Evolutionary conservation across 2,797 vertebrate species (phyloP).

Genomic region (Sus cebifrons): DNA sequence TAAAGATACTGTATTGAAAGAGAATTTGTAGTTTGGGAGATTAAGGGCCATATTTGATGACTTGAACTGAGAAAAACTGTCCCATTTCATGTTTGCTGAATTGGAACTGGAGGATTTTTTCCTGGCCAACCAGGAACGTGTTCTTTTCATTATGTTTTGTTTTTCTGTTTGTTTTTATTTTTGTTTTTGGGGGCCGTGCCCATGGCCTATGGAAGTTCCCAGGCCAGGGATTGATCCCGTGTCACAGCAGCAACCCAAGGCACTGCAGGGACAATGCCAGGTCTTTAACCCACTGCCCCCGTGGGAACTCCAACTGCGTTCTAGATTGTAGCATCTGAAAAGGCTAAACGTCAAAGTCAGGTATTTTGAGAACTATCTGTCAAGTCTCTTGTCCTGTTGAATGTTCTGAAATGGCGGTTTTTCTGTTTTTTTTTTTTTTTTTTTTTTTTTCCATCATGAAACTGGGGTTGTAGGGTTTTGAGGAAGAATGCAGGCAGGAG

Average conservation of each 20-base stretch:
- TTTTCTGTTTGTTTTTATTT: no score
- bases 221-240: no score
- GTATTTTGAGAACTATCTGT: background rate
- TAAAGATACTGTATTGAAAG: fast-evolving
- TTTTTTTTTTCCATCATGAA: background rate
- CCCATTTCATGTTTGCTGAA: fast-evolving
- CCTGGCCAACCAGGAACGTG: fast-evolving
- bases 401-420: background rate
- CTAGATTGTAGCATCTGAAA: background rate
- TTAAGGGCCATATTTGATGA: background rate
- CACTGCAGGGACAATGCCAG: no score
- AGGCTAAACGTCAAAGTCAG: background rate
- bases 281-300: no score
- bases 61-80: fast-evolving
- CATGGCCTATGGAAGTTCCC: no score
- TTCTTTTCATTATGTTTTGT: fast-evolving
- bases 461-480: background rate
- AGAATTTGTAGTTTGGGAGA: background rate
- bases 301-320: no score
- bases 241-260: no score
- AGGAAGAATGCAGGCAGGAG: background rate
- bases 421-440: background rate
- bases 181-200: no score
- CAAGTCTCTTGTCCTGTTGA: background rate
- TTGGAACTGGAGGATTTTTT: background rate